A percentile compares a stretch with the other conserved stretches of the same genome.
These are phyloP conservation scores for Alethe castanea DNA, from an alignment of 2,113 vertebrate species.

Conservation along the genomic window DNA sequence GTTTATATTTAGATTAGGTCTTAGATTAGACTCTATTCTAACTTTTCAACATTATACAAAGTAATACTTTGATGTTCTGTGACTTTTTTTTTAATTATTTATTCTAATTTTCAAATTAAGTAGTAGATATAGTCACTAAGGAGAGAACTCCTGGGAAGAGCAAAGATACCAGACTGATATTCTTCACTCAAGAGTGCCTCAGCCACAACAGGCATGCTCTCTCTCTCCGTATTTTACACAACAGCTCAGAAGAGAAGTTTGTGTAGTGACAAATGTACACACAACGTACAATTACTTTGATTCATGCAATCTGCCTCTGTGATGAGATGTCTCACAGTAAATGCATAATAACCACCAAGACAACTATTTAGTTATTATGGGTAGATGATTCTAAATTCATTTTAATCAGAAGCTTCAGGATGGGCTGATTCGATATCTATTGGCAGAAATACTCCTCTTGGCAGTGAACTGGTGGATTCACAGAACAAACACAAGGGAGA, in stretches of 20 bases:
- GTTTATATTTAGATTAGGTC: not conserved
- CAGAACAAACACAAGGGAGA: not conserved
- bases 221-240: not conserved
- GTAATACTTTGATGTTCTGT: not conserved
- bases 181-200: not conserved
- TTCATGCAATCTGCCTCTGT: not conserved
- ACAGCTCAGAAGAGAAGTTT: not conserved
- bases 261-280: not conserved
- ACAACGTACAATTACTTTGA: not conserved
- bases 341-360: not conserved
- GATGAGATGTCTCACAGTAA: not conserved
- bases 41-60: not conserved
- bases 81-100: too few relatives aligned
- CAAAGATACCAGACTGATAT: not conserved
- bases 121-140: not conserved
- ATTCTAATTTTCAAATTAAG: not conserved
- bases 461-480: not conserved
- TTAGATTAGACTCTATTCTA: not conserved
- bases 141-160: not conserved
- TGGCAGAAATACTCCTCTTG: not conserved
- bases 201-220: not conserved
- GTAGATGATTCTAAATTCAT: not conserved
- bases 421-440: not conserved
- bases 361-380: conserved; percentile 16
- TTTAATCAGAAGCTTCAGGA: conserved; percentile 20